phyloP scores from a whole-genome alignment of 1,140 invertebrate genomes.

The Heterodera carotae region DNA sequence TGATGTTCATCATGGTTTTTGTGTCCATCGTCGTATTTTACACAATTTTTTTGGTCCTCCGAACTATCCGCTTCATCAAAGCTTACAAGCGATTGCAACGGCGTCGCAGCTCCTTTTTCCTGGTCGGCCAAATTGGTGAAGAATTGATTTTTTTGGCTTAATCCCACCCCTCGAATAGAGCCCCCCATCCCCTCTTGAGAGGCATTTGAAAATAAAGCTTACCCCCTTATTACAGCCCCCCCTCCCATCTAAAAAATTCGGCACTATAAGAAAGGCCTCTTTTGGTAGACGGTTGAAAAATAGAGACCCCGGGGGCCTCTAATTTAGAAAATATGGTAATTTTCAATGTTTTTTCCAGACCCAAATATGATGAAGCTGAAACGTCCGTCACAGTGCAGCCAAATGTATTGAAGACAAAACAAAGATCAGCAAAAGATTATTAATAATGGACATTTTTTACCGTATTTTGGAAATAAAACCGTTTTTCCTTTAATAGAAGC shows the following conservation, averaged over 20 bases:
- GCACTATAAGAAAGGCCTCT: no score
- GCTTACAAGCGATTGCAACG: constrained; percentile 26
- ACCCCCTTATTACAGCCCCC: no score
- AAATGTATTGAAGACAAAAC: not conserved
- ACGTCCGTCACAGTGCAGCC: constrained; percentile 8
- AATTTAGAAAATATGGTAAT: not conserved
- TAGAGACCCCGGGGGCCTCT: no score
- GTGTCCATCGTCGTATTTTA: constrained; percentile 44
- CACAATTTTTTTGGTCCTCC: constrained; percentile 48
- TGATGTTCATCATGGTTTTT: constrained; percentile 49
- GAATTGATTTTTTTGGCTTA: not conserved
- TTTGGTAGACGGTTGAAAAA: no score
- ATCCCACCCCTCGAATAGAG: no score
- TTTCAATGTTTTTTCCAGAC: constrained; percentile 2
- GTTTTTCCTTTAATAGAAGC: no score
- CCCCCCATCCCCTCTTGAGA: no score
- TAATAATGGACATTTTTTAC: no score
- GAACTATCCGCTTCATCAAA: constrained; percentile 38
- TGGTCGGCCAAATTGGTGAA: constrained; percentile 42
- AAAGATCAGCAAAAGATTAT: no score
- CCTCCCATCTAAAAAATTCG: no score
- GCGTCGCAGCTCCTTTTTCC: constrained; percentile 44
- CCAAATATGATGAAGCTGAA: constrained; percentile 16
- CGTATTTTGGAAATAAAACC: no score
- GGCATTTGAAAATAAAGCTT: no score